Conservation (phyloP, 2,797 vertebrate genomes). For the Ceyx erithaca region DNA sequence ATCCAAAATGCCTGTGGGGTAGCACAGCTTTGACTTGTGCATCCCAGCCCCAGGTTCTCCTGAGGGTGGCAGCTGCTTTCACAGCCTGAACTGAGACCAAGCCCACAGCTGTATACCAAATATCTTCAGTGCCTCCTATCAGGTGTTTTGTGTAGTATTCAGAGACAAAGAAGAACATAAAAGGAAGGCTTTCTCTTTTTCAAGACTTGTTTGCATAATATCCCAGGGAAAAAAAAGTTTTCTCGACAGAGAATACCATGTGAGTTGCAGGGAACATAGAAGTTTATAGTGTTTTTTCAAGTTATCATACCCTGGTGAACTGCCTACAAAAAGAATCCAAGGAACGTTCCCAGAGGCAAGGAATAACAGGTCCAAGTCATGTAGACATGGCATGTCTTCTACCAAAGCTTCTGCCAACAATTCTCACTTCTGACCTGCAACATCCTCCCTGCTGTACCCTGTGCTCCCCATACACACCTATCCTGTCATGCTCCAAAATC, state of each 20-base stretch:
- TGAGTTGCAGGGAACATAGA: neutral
- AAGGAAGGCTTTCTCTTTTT: neutral
- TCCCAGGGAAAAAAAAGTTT: neutral
- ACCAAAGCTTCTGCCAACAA: neutral
- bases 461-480: neutral
- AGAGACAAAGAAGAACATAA: neutral
- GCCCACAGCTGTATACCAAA: neutral
- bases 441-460: neutral
- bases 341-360: neutral
- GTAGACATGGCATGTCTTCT: neutral
- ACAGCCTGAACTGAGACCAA: neutral
- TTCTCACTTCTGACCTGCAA: neutral
- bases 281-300: neutral
- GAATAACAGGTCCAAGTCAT: neutral
- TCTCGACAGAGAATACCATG: neutral
- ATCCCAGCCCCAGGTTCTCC: neutral
- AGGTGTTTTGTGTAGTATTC: neutral
- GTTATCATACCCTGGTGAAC: neutral
- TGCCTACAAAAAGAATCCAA: neutral
- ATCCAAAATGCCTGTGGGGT: rapidly evolving
- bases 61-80: neutral
- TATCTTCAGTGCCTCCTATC: neutral
- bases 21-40: neutral
- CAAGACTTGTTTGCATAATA: neutral
- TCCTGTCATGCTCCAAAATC: neutral